Evolutionary conservation across 2,888 invertebrate genomes (phyloP).

Genomic region (Drosophila pseudotakahashii): DNA sequence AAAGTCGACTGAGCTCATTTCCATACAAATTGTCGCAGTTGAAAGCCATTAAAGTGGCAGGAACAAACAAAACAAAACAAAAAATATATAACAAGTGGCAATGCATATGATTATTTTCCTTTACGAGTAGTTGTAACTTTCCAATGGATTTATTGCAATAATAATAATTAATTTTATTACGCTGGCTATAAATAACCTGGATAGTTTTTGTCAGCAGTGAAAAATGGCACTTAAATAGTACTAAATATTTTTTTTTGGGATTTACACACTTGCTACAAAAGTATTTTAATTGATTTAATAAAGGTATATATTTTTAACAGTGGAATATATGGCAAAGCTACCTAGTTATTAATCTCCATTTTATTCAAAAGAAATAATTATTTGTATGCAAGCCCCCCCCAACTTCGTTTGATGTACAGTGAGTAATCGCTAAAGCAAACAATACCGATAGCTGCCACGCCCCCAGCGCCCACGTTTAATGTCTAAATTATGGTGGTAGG

Average conservation of each 20-base stretch:
- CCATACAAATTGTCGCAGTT: constrained; percentile 13
- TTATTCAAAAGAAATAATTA: background rate
- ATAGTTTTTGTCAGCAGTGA: background rate
- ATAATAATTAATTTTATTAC: constrained; percentile 3
- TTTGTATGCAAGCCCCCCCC: background rate
- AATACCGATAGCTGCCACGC: constrained; percentile 36
- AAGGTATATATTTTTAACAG: background rate
- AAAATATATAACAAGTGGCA: background rate
- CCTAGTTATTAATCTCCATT: background rate
- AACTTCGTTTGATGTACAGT: constrained; percentile 11
- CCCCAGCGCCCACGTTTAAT: constrained; percentile 60
- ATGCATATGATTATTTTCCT: constrained; percentile 9
- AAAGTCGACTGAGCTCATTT: constrained; percentile 13
- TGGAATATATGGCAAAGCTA: background rate
- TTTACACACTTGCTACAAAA: background rate
- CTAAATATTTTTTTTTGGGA: too few species aligned
- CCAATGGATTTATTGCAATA: background rate
- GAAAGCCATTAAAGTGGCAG: constrained; percentile 9
- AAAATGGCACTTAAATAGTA: background rate
- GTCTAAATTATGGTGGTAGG: constrained; percentile 69
- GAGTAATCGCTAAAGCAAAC: constrained; percentile 39
- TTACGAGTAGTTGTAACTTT: constrained; percentile 1
- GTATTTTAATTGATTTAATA: background rate
- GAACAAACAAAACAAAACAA: background rate
- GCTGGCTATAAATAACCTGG: background rate